A percentile compares a stretch with the other conserved stretches of the same genome.
These are phyloP conservation scores for Heliconius hortense DNA, from an alignment of 2,888 invertebrate species.

Conservation along the genomic window DNA sequence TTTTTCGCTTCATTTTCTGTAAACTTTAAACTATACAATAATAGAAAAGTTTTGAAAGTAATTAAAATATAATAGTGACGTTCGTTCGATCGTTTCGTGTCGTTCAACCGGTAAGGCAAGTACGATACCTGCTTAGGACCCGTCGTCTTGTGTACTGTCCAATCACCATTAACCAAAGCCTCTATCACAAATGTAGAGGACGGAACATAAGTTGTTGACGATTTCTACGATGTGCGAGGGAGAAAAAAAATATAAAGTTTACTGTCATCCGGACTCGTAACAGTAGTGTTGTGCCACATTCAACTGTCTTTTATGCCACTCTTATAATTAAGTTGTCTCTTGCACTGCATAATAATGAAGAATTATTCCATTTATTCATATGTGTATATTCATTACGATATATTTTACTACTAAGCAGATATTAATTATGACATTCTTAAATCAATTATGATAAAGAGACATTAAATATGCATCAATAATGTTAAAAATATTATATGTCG, in stretches of 20 bases:
- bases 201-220: slow-evolving; percentile 26
- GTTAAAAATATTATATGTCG: too few relatives aligned
- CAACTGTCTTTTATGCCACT: neutral
- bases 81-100: slow-evolving; percentile 79
- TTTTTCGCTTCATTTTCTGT: neutral
- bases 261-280: slow-evolving; percentile 20
- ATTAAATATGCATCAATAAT: too few relatives aligned
- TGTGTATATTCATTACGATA: neutral
- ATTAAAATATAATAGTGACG: slow-evolving; percentile 40
- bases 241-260: slow-evolving; percentile 16
- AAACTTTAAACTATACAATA: neutral
- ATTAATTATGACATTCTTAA: neutral
- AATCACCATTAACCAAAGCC: slow-evolving; percentile 36
- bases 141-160: slow-evolving; percentile 49
- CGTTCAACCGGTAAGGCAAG: slow-evolving; percentile 68
- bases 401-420: neutral
- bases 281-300: slow-evolving; percentile 13
- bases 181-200: slow-evolving; percentile 30
- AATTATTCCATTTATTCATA: neutral
- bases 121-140: slow-evolving; percentile 66
- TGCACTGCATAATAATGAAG: neutral
- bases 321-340: neutral
- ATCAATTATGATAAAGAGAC: neutral
- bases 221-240: slow-evolving; percentile 28
- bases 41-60: slow-evolving; percentile 20